A percentile compares a stretch with the other conserved stretches of the same genome.
These are phyloP conservation scores for Laothoe populi DNA, from an alignment of 2,888 invertebrate genomes.

Conservation along the genomic window DNA sequence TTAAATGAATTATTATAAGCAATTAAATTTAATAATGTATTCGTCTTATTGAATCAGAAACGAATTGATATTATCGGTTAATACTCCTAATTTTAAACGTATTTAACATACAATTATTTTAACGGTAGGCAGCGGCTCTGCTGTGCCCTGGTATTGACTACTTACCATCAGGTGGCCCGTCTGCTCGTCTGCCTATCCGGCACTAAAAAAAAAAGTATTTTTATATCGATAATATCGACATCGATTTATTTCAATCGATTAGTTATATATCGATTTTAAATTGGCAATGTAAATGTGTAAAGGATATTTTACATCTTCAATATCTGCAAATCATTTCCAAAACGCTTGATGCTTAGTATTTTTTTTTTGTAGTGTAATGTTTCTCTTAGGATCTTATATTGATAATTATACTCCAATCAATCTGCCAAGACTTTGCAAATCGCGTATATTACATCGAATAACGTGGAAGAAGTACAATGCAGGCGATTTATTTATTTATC, in stretches of 20 bases:
- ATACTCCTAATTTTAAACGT: too few species aligned
- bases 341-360: not conserved
- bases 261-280: not conserved
- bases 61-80: too few species aligned
- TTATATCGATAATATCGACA: not conserved
- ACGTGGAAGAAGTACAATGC: conserved; percentile 56
- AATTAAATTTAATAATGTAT: not conserved
- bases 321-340: not conserved
- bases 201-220: too few species aligned
- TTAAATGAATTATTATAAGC: too few species aligned
- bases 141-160: too few species aligned
- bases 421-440: not conserved
- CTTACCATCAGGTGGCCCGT: too few species aligned
- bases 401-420: not conserved
- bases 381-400: too few species aligned
- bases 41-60: not conserved
- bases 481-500: conserved; percentile 51
- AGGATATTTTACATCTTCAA: not conserved
- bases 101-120: too few species aligned
- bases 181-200: too few species aligned
- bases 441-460: conserved; percentile 5
- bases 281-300: not conserved
- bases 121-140: too few species aligned
- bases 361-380: too few species aligned
- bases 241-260: not conserved